These are phyloP conservation scores for Drosophila persimilis DNA, from an alignment of 1,140 invertebrate species.

Conservation along the genomic window DNA sequence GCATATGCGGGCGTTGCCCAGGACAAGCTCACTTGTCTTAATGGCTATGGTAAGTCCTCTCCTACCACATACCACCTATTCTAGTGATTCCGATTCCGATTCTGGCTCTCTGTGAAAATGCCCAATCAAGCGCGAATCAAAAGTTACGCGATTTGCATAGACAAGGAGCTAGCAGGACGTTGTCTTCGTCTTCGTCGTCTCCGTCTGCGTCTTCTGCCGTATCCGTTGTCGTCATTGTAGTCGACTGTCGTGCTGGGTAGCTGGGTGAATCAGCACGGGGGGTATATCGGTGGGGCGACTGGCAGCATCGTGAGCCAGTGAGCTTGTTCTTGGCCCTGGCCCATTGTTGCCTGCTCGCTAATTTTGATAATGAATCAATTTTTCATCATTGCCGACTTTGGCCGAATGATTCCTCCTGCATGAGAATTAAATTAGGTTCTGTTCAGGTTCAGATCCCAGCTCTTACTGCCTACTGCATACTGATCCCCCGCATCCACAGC, in stretches of 20 bases:
- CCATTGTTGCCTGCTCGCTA: conserved; percentile 71
- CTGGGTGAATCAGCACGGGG: conserved; percentile 50
- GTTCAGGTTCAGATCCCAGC: conserved; percentile 1
- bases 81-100: too few relatives aligned
- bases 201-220: too few relatives aligned
- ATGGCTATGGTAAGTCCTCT: conserved; percentile 81
- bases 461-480: conserved; percentile 4
- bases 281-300: neutral
- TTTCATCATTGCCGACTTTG: conserved; percentile 71
- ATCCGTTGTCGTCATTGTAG: conserved; percentile 12
- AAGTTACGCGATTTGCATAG: conserved; percentile 71
- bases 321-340: conserved; percentile 61
- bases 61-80: too few relatives aligned
- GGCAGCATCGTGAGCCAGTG: conserved; percentile 63
- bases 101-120: conserved; percentile 63
- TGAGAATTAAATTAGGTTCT: conserved; percentile 74
- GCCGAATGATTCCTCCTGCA: conserved; percentile 29
- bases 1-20: conserved; percentile 75
- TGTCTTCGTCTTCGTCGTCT: conserved; percentile 22
- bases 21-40: conserved; percentile 81
- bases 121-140: conserved; percentile 76
- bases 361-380: conserved; percentile 82
- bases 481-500: neutral
- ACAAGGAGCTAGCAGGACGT: conserved; percentile 61
- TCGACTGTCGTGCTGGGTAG: conserved; percentile 45